Evolutionary conservation across 1,140 invertebrate species (phyloP).

Genomic region (Heliconius hermathena): DNA sequence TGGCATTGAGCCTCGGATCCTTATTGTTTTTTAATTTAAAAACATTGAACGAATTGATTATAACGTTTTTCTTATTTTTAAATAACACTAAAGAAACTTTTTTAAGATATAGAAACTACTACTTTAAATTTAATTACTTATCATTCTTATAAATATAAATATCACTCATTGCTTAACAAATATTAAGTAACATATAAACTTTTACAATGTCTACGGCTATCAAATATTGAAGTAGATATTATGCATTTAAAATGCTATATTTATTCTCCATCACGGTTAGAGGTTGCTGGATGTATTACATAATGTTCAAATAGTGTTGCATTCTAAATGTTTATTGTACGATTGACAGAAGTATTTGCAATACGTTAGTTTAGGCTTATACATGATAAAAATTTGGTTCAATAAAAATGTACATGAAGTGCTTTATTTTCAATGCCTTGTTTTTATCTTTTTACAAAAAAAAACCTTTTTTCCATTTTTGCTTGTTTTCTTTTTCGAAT

Average conservation of each 20-base stretch:
- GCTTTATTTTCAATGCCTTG: too few relatives aligned
- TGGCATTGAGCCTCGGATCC: too few relatives aligned
- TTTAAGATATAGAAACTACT: too few relatives aligned
- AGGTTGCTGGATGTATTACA: constrained; percentile 21
- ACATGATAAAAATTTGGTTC: neutral
- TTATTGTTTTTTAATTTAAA: too few relatives aligned
- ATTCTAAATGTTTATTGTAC: neutral
- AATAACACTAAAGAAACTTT: too few relatives aligned
- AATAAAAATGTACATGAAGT: too few relatives aligned
- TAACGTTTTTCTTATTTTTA: too few relatives aligned
- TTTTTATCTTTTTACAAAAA: too few relatives aligned
- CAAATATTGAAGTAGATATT: constrained; percentile 18
- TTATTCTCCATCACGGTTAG: neutral
- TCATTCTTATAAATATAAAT: neutral
- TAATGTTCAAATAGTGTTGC: neutral
- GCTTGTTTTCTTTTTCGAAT: too few relatives aligned
- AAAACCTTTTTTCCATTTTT: too few relatives aligned
- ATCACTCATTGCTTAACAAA: neutral
- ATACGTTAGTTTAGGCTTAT: neutral
- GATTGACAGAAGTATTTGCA: neutral
- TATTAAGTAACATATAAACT: constrained; percentile 18
- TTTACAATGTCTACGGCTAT: constrained; percentile 15
- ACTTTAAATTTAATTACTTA: too few relatives aligned
- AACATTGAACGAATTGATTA: too few relatives aligned
- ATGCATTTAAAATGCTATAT: constrained; percentile 19